phyloP scores from a whole-genome alignment of 2,113 vertebrate species.

The Rhea pennata region DNA sequence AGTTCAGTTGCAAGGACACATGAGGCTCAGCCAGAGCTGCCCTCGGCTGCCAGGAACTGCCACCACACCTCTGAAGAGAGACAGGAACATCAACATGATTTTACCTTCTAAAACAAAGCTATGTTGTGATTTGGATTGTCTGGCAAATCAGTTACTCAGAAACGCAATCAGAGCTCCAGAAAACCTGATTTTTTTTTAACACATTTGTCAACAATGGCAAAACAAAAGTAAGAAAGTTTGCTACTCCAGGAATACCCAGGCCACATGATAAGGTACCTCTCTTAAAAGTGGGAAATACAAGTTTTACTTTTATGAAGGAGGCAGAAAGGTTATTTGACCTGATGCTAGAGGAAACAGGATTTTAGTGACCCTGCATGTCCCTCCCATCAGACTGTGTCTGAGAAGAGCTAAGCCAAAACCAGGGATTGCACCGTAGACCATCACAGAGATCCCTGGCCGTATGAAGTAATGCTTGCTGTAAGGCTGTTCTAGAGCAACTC shows the following conservation, averaged over 20 bases:
- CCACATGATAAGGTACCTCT: neutral
- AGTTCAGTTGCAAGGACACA: neutral
- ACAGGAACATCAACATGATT: accelerated
- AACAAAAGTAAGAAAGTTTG: neutral
- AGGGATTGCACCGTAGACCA: neutral
- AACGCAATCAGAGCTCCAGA: neutral
- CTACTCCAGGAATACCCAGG: neutral
- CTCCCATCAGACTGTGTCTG: neutral
- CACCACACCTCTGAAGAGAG: neutral
- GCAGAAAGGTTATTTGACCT: neutral
- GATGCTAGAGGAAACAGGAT: neutral
- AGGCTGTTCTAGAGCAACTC: neutral
- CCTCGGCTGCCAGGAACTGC: neutral
- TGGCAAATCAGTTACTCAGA: neutral
- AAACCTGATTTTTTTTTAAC: neutral
- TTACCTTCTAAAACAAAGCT: neutral
- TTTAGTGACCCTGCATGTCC: neutral
- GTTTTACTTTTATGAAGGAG: neutral
- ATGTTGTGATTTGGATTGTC: neutral
- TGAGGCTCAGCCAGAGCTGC: neutral
- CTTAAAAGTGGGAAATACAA: neutral
- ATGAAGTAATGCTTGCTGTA: neutral
- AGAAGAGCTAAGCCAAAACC: neutral
- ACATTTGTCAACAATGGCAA: neutral
- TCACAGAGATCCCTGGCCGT: accelerated